Evolutionary conservation across 2,888 invertebrate species (phyloP), one percentile per base, ranked within the genome.

Genomic region (Smittia sp.): DNA sequence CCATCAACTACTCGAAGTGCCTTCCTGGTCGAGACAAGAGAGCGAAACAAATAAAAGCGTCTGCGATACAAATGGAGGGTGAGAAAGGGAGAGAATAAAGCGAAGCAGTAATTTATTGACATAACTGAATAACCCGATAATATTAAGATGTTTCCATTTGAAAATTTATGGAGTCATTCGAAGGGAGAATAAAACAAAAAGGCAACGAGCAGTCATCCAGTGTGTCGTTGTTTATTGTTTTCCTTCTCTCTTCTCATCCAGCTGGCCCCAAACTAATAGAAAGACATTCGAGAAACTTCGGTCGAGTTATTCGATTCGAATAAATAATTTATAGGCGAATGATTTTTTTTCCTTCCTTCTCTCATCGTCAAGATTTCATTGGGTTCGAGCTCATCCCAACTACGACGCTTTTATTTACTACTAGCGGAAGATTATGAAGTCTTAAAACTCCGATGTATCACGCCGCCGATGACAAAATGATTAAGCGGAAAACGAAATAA

Each of bases 101-200:
- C 20, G 24, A 67, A 67, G 39, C 22, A 39, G 67, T 67, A 67
- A 67, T 67, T 67, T 67, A 69, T 69, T 69, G 69, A 69, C 52
- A 69, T 24, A 69, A 69, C 52, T 25, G 52, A 69, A 27, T 39
- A 41, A 69, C 25, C 69, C 69, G 38, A 67, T 67, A 69, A 52
- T 25, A 69, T 69, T 69, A 69, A 69, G 69, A 69, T 54, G 52
- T 69, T 69, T 46, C 67, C 27, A 54, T 54, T 69, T 27, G 69
- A 69, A 41, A 67, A 69, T 69, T 69, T 69, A 69, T 69, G 52
- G 69, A 69, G 69, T 69, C 54, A 46, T 41, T 52, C 27, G 52
- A 46, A 52, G 24, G 20, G 67, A 67, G 39, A 52, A 25, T 15
- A 69, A 69, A 69, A 54, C 27, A 69, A 67, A 69, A 46, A 32